Percentiles rank a stretch among this genome's conserved stretches.
Evolutionary conservation across 2,888 invertebrate species (phyloP).

Genomic region (Xestia rhomboidea): DNA sequence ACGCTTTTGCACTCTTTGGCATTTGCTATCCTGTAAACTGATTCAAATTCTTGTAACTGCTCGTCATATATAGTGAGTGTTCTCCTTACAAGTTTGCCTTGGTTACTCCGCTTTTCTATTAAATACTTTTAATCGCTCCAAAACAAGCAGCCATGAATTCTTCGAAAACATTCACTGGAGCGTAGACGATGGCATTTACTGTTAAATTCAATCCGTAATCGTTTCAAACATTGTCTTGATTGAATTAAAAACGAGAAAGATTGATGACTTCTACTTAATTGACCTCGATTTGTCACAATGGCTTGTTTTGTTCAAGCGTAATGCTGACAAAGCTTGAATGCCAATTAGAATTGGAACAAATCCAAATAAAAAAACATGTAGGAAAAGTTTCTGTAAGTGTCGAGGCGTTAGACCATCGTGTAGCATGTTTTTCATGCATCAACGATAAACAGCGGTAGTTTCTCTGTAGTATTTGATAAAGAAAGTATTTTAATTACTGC

Average conservation of each 20-base stretch:
- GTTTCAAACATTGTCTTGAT: conserved; percentile 42
- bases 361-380: conserved; percentile 20
- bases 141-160: conserved; percentile 17
- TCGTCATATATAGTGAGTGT: background rate
- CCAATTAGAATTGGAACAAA: conserved; percentile 34
- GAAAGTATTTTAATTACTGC: conserved; percentile 76
- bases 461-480: conserved; percentile 74
- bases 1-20: conserved; percentile 3
- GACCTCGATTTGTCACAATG: conserved; percentile 68
- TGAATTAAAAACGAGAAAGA: conserved; percentile 43
- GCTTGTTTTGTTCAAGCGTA: conserved; percentile 41
- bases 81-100: background rate
- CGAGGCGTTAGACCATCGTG: conserved; percentile 38
- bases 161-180: conserved; percentile 36
- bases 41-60: background rate
- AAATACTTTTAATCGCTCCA: background rate
- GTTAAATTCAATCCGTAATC: conserved; percentile 38
- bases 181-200: conserved; percentile 39
- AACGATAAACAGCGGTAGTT: conserved; percentile 67
- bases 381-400: conserved; percentile 19
- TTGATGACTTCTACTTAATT: conserved; percentile 64
- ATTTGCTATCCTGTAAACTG: background rate
- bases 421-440: conserved; percentile 74
- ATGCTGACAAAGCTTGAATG: conserved; percentile 46
- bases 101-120: background rate